Base-by-base conservation (phyloP, 2,797 vertebrate species). In the Rhynchonycteris naso region DNA sequence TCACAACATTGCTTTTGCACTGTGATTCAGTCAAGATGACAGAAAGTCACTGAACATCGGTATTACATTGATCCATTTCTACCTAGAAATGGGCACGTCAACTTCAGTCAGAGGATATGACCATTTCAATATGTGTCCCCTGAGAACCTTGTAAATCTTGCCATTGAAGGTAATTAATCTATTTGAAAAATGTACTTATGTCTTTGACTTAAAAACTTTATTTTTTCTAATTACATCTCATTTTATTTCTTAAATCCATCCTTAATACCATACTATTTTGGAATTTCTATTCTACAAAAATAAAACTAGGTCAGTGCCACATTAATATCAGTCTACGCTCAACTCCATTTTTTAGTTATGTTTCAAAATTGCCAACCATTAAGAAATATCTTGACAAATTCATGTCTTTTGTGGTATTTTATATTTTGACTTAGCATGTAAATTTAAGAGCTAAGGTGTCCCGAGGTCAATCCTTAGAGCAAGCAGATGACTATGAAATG, bases 221-320 rank as follows among this genome's bases (percentile, higher is more conserved):
- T 83, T 88, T 76, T 81, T 63, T 33, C 47, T 89, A 58, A 86
- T 63, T 38, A 68, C 35, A 14, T 92, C 43, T 94, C 81, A 92
- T 84, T 81, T 81, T 80, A 65, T 68, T 66, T 80, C 66, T 93
- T 35, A 88, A 90, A 79, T 81, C 63, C 72, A 69, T 72, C 33
- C 35, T 90, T 69, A 94, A 69, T 50, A 35, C 7, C 33, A 19
- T 30, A 33, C 19, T 80, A 69, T 66, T 94, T 65, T 26, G 85
- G 47, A 79, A 81, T 74, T 58, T 75, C 68, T 91, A 52, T 52
- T 90, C 83, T 94, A 83, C 54, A 69, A 88, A 91, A 96, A 84
- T 89, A 95, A 93, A 85, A 90, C 35, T 28, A 95, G 28, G 12
- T 80, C 68, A 47, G 12, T 83, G 38, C 15, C 63, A 91, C 89